These are phyloP conservation scores for Ennomos fuscantarius DNA, from an alignment of 2,888 invertebrate genomes.

Conservation along the genomic window DNA sequence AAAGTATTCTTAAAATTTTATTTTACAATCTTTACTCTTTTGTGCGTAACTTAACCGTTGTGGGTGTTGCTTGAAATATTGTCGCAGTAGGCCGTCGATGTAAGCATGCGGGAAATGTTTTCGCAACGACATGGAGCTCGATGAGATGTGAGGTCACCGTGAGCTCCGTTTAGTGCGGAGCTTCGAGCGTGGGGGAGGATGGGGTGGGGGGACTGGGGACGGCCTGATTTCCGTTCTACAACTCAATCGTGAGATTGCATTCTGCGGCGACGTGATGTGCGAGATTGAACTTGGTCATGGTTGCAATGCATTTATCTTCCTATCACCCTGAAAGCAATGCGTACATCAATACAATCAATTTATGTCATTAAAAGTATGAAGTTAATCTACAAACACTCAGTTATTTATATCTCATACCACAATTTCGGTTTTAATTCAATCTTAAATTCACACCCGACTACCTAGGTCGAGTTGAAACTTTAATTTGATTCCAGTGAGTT, in stretches of 20 bases:
- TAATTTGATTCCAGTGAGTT: conserved; percentile 12
- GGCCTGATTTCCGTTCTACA: conserved; percentile 29
- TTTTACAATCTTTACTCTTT: conserved; percentile 17
- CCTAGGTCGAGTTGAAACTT: conserved; percentile 3
- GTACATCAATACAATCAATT: too few relatives aligned
- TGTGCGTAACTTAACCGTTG: conserved; percentile 1
- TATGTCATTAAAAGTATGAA: too few relatives aligned
- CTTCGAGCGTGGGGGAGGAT: background rate
- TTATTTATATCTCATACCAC: too few relatives aligned
- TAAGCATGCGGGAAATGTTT: background rate
- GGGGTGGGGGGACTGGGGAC: background rate
- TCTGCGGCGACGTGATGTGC: conserved; percentile 28
- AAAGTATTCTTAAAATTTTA: conserved; percentile 24
- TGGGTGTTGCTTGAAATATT: background rate
- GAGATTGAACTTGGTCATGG: conserved; percentile 23
- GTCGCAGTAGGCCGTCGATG: conserved; percentile 9
- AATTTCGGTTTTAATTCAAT: too few relatives aligned
- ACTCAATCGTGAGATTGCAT: conserved; percentile 33
- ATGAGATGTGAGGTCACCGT: conserved; percentile 9
- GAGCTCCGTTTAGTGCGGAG: conserved; percentile 8
- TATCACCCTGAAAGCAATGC: background rate
- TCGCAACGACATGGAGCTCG: conserved; percentile 1
- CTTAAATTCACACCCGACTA: conserved; percentile 3
- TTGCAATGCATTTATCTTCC: conserved; percentile 10
- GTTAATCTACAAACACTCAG: too few relatives aligned